Base-by-base conservation (phyloP, 2,888 invertebrate species). In the Allolobophora icterica region DNA sequence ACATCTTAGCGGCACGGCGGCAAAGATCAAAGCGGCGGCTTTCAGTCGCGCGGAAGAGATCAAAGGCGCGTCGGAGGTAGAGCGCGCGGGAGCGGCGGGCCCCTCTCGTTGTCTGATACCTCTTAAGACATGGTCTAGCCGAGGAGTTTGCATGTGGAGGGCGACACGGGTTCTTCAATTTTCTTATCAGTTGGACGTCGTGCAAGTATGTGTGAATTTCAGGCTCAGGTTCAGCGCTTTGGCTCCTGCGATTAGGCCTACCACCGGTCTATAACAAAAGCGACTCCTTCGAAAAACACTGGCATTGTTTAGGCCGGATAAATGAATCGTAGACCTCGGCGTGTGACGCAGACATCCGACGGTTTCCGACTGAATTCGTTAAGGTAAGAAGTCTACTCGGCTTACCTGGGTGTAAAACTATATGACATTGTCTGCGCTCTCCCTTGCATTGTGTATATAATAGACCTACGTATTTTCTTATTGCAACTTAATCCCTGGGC, bases 1-100 rank as follows among this genome's bases (percentile, higher is more conserved):
- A 71, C 71, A 71, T 71, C 71, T 71, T 71, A 71, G 71, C 71
- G 71, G 71, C 71, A 71, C 71, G 71, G 71, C 71, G 71, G 71
- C 71, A 30, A 71, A 71, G 71, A 71, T 71, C 71, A 71, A 71
- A 71, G 71, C 30, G 52, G 71, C 71, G 71, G 71, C 71, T n/a
- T n/a, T 71, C 30, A n/a, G 71, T n/a, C 8, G 71, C 11, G n/a
- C 71, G 71, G 71, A 2, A n/a, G 71, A 71, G 71, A 71, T 71
- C 71, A 71, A 71, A 71, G n/a, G 71, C 71, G 30, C 6, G 71
- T 71, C 71, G 30, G 71, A 71, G 71, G 71, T 71, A 71, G 71
- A 71, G 71, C 71, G 71, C 52, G 24, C 24, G 24, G 24, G 52
- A 21, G 52, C 24, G 21, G 71, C n/a, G 30, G 6, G 11, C 71